Percentiles rank a stretch among this genome's conserved stretches.
Evolutionary conservation across 2,888 invertebrate genomes (phyloP).

Genomic region (Tetanocera ferruginea): DNA sequence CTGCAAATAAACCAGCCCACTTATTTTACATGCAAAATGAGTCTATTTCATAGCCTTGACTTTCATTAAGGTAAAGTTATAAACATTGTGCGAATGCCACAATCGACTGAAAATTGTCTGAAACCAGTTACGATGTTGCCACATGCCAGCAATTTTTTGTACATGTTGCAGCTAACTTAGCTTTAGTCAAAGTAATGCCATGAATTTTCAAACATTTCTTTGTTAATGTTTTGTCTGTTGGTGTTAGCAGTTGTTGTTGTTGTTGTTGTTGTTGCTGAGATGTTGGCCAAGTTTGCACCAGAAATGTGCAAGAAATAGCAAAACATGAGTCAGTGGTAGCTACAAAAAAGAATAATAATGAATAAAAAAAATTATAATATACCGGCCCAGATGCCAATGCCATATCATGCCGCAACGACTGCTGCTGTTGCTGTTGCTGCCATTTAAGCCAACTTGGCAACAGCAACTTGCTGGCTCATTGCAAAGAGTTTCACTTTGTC

Average conservation of each 20-base stretch:
- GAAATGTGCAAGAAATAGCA: neutral
- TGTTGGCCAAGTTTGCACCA: conserved; percentile 29
- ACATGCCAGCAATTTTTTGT: conserved; percentile 9
- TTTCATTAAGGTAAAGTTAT: conserved; percentile 20
- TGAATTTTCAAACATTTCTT: conserved; percentile 12
- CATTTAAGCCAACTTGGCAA: neutral
- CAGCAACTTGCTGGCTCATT: neutral
- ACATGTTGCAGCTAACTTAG: neutral
- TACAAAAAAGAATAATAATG: too few relatives aligned
- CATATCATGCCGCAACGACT: neutral
- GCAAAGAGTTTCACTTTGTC: neutral
- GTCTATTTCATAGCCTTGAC: conserved; percentile 24
- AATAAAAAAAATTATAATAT: neutral
- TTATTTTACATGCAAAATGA: conserved; percentile 21
- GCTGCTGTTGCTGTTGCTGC: too few relatives aligned
- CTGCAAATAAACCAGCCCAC: neutral
- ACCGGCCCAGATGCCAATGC: conserved; percentile 11
- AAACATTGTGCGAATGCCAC: conserved; percentile 9
- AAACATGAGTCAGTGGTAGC: neutral
- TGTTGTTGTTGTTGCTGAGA: too few relatives aligned
- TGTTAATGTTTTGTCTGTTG: conserved; percentile 1
- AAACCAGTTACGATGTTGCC: conserved; percentile 20
- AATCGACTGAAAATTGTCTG: neutral
- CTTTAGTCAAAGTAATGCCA: neutral
- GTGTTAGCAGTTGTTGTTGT: conserved; percentile 1